Conservation (phyloP, 2,888 invertebrate species). For the Xanthorhoe spadicearia region DNA sequence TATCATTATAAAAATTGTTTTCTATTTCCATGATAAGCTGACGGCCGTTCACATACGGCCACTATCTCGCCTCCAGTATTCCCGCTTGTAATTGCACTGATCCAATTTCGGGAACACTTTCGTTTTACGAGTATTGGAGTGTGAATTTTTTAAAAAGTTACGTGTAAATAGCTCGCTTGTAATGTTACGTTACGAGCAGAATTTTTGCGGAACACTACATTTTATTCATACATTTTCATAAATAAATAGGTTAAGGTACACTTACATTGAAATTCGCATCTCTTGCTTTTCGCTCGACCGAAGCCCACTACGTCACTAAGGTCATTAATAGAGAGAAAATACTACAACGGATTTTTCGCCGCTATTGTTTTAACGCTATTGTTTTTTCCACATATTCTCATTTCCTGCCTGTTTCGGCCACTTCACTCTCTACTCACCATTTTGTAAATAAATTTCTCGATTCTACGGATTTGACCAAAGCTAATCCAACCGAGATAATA, state of each 20-base stretch:
- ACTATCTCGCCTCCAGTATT: background rate
- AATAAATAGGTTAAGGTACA: no score
- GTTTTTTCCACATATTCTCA: background rate
- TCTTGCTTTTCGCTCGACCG: no score
- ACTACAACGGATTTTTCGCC: no score
- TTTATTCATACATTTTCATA: no score
- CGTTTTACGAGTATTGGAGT: constrained; percentile 21
- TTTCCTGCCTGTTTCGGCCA: background rate
- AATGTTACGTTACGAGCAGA: background rate
- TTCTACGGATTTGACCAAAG: background rate
- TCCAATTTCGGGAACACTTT: constrained; percentile 22
- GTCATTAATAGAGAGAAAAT: no score
- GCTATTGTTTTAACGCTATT: background rate
- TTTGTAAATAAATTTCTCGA: constrained; percentile 1
- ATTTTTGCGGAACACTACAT: background rate
- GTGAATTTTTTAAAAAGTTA: constrained; percentile 23
- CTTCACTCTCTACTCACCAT: background rate
- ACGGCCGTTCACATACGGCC: background rate
- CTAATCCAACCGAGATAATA: constrained; percentile 32
- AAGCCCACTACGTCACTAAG: no score
- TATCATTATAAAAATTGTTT: no score
- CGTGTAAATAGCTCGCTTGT: constrained; percentile 7
- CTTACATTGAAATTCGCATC: no score
- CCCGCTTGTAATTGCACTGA: constrained; percentile 19
- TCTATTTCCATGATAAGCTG: background rate